phyloP scores from a whole-genome alignment of 2,888 invertebrate species.

The Drosophila eohydei region DNA sequence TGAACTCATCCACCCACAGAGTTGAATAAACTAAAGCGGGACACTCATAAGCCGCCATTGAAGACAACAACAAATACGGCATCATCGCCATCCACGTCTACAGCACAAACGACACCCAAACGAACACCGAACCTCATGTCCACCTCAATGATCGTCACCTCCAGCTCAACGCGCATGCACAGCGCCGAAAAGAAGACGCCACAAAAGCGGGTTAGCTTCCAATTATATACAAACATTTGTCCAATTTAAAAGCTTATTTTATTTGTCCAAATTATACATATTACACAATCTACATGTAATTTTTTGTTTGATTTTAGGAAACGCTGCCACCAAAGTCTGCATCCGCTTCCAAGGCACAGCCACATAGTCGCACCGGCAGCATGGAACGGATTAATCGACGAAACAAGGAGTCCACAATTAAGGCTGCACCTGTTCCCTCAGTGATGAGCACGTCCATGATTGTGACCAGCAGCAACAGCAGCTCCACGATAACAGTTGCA shows the following conservation, averaged over 20 bases:
- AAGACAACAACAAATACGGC: conserved; percentile 76
- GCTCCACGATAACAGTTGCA: conserved; percentile 23
- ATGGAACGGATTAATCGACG: conserved; percentile 66
- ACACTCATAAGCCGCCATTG: conserved; percentile 85
- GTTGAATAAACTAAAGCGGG: conserved; percentile 84
- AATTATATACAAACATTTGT: not conserved
- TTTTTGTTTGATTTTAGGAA: conserved; percentile 57
- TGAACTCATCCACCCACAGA: conserved; percentile 52
- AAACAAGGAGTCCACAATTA: conserved; percentile 49
- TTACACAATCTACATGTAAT: not conserved
- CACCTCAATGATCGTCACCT: conserved; percentile 82
- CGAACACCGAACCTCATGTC: conserved; percentile 83
- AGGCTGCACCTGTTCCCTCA: conserved; percentile 53
- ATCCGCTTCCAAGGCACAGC: conserved; percentile 66
- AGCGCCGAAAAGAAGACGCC: conserved; percentile 83
- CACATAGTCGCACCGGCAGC: conserved; percentile 61
- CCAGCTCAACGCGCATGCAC: conserved; percentile 79
- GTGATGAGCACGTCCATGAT: conserved; percentile 78
- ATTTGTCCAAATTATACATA: not conserved
- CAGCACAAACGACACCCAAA: conserved; percentile 85
- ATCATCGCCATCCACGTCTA: conserved; percentile 73
- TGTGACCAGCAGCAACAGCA: conserved; percentile 49
- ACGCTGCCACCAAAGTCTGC: conserved; percentile 65
- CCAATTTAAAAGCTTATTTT: not conserved
- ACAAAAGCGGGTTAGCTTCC: conserved; percentile 78